These are phyloP conservation scores for Argya squamiceps DNA, from an alignment of 2,797 vertebrate genomes.

Conservation along the genomic window DNA sequence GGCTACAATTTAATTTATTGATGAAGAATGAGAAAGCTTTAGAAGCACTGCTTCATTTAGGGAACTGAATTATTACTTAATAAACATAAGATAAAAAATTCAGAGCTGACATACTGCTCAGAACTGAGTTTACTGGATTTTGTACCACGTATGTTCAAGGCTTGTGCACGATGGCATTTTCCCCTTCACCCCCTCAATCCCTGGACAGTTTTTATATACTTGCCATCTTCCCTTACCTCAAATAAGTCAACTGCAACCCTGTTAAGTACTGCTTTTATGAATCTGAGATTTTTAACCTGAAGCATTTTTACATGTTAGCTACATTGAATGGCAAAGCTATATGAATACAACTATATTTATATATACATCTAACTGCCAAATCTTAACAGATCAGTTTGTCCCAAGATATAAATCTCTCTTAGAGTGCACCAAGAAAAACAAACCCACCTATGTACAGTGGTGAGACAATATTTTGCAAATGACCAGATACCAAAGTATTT, in stretches of 20 bases:
- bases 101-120: background rate
- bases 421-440: background rate
- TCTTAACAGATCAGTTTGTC: background rate
- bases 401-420: background rate
- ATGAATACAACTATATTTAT: background rate
- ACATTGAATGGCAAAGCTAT: background rate
- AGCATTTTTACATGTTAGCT: background rate
- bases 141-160: background rate
- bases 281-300: background rate
- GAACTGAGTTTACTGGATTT: background rate
- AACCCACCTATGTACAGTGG: background rate
- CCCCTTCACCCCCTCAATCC: background rate
- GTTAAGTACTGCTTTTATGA: background rate
- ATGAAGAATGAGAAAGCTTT: background rate
- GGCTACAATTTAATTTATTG: background rate
- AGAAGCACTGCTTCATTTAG: background rate
- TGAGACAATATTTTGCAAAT: background rate
- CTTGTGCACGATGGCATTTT: background rate
- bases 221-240: background rate
- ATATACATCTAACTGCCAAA: background rate
- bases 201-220: background rate
- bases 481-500: background rate
- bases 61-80: background rate
- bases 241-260: background rate
- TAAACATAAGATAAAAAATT: background rate